These are phyloP conservation scores for Poecilia velifera DNA, from an alignment of 2,797 vertebrate species.

Conservation along the genomic window DNA sequence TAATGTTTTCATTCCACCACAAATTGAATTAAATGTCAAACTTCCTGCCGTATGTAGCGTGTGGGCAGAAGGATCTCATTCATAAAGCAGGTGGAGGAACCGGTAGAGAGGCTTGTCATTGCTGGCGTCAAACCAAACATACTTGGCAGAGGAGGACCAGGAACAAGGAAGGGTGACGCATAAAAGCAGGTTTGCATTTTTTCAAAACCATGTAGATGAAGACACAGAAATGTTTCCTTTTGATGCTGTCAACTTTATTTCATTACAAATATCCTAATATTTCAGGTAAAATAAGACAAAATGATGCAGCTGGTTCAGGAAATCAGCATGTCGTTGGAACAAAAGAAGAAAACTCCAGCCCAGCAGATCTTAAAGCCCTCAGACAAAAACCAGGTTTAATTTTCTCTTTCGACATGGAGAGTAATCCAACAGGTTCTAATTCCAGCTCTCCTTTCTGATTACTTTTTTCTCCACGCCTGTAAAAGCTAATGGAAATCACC, in stretches of 20 bases:
- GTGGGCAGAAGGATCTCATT: too few relatives aligned
- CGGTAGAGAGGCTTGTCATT: background rate
- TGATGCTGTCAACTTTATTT: background rate
- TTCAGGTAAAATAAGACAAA: background rate
- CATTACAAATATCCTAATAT: background rate
- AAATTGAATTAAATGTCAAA: background rate
- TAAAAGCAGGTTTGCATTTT: background rate
- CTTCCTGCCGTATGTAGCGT: background rate
- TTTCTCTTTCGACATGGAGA: background rate
- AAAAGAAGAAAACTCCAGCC: background rate
- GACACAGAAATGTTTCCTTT: background rate
- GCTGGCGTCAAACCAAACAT: background rate
- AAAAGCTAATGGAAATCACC: slow-evolving; percentile 38
- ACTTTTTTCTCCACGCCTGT: slow-evolving; percentile 18
- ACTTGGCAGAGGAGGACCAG: background rate
- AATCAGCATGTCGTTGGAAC: background rate
- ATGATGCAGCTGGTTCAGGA: background rate
- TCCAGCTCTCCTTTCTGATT: background rate
- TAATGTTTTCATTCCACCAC: background rate
- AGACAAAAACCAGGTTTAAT: background rate
- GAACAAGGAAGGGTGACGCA: background rate
- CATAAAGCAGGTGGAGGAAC: background rate
- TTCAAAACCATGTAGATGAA: background rate
- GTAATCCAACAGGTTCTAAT: background rate
- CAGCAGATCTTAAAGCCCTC: background rate